phyloP scores from a whole-genome alignment of 2,797 vertebrate genomes.

The Chaetodon trifasciatus region DNA sequence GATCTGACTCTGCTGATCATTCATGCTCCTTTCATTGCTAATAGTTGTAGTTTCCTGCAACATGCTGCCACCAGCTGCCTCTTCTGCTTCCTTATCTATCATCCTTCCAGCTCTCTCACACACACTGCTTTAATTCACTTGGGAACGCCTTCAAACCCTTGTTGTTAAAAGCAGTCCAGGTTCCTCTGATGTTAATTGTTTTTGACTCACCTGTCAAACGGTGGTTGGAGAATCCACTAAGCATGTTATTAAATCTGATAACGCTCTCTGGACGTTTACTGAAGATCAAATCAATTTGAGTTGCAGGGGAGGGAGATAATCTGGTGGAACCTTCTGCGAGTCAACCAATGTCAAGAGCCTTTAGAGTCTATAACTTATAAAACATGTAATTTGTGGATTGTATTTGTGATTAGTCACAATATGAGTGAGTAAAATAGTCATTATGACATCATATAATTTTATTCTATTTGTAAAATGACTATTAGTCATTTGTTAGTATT shows the following conservation, averaged over 20 bases:
- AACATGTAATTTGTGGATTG: too few species aligned
- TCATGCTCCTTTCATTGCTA: slow-evolving; percentile 12
- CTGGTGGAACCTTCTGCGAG: background rate
- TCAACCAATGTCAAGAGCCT: background rate
- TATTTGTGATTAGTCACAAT: too few species aligned
- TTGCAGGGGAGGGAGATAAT: slow-evolving; percentile 25
- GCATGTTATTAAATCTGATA: slow-evolving; percentile 69
- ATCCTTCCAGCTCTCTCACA: slow-evolving; percentile 7
- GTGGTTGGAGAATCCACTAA: slow-evolving; percentile 43
- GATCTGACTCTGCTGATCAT: slow-evolving; percentile 2
- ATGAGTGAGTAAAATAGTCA: background rate
- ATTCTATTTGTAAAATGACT: too few species aligned
- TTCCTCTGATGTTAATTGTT: slow-evolving; percentile 60
- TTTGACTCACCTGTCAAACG: slow-evolving; percentile 60
- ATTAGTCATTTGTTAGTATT: background rate
- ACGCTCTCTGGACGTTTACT: slow-evolving; percentile 42
- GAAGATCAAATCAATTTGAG: slow-evolving; percentile 50
- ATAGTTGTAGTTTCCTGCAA: slow-evolving; percentile 18
- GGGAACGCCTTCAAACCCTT: slow-evolving; percentile 33
- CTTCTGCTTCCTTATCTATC: slow-evolving; percentile 6
- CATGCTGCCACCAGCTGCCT: slow-evolving; percentile 12
- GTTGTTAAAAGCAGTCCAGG: slow-evolving; percentile 24
- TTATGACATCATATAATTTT: background rate
- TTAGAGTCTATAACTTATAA: background rate
- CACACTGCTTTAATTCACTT: slow-evolving; percentile 42